These are phyloP conservation scores for Ennomos quercinarius DNA, from an alignment of 2,888 invertebrate genomes.

Conservation along the genomic window DNA sequence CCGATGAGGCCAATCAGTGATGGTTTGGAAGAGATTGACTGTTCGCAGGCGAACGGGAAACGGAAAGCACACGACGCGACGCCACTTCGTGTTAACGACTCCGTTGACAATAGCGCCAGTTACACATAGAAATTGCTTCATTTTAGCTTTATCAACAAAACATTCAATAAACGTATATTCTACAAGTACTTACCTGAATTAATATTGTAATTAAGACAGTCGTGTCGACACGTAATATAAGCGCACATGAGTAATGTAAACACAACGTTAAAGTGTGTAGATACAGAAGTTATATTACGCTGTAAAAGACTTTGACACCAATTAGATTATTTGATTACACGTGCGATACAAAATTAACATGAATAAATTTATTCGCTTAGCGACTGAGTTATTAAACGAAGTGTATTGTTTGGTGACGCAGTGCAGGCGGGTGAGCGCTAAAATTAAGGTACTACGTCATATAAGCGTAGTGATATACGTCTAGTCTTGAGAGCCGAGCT, in stretches of 20 bases:
- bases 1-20: slow-evolving; percentile 32
- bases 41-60: slow-evolving; percentile 32
- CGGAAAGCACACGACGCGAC: slow-evolving; percentile 33
- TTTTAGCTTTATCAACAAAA: slow-evolving; percentile 37
- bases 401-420: slow-evolving; percentile 31
- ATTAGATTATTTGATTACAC: slow-evolving; percentile 42
- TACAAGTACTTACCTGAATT: slow-evolving; percentile 25
- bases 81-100: slow-evolving; percentile 35
- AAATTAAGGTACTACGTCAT: slow-evolving; percentile 30
- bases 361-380: slow-evolving; percentile 36
- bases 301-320: slow-evolving; percentile 43
- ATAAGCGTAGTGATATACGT: slow-evolving; percentile 43
- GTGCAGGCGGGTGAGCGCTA: slow-evolving; percentile 20
- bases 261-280: slow-evolving; percentile 24
- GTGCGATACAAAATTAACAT: slow-evolving; percentile 33
- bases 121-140: slow-evolving; percentile 42
- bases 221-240: slow-evolving; percentile 36
- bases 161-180: slow-evolving; percentile 33
- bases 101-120: slow-evolving; percentile 27
- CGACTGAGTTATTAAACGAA: slow-evolving; percentile 30
- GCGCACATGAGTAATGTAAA: slow-evolving; percentile 28
- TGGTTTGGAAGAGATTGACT: slow-evolving; percentile 23
- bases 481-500: slow-evolving; percentile 9
- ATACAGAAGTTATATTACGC: slow-evolving; percentile 36
- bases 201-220: slow-evolving; percentile 40